A percentile compares a stretch with the other conserved stretches of the same genome.
Evolutionary conservation across 2,797 vertebrate genomes (phyloP).

Genomic region (Acridotheres tristis): DNA sequence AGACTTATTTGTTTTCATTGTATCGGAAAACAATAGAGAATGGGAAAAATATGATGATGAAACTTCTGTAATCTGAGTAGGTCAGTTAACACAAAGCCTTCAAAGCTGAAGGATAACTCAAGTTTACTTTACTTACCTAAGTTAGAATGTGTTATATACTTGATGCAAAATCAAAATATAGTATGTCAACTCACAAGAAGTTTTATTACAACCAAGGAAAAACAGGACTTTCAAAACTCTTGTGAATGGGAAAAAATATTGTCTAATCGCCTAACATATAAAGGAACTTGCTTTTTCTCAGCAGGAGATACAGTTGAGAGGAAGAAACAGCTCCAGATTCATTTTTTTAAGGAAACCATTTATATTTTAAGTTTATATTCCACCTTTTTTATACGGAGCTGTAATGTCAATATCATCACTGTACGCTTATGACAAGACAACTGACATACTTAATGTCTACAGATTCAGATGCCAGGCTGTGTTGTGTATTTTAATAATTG

Average conservation of each 20-base stretch:
- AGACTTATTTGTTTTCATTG: not conserved
- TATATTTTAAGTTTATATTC: slow-evolving; percentile 36
- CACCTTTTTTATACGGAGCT: slow-evolving; percentile 50
- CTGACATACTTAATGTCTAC: slow-evolving; percentile 34
- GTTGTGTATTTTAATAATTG: slow-evolving; percentile 3
- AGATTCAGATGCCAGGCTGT: slow-evolving; percentile 45
- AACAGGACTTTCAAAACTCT: slow-evolving; percentile 40
- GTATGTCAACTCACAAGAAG: slow-evolving; percentile 14
- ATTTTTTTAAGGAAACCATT: slow-evolving; percentile 66
- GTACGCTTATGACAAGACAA: slow-evolving; percentile 56
- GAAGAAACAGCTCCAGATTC: slow-evolving; percentile 59
- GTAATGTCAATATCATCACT: slow-evolving; percentile 45
- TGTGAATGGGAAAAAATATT: slow-evolving; percentile 19
- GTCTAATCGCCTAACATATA: slow-evolving; percentile 11
- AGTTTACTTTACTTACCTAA: not conserved
- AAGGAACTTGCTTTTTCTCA: slow-evolving; percentile 48
- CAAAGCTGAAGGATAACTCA: not conserved
- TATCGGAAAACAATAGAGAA: not conserved
- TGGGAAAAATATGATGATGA: not conserved
- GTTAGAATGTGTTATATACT: slow-evolving; percentile 18
- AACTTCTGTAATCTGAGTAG: not conserved
- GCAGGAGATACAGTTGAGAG: slow-evolving; percentile 42
- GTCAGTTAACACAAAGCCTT: not conserved
- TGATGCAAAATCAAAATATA: slow-evolving; percentile 13
- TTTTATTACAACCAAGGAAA: slow-evolving; percentile 59